Evolutionary conservation across 2,888 invertebrate species (phyloP), one percentile per base, ranked within the genome.

Genomic region (Corbicula japonica): DNA sequence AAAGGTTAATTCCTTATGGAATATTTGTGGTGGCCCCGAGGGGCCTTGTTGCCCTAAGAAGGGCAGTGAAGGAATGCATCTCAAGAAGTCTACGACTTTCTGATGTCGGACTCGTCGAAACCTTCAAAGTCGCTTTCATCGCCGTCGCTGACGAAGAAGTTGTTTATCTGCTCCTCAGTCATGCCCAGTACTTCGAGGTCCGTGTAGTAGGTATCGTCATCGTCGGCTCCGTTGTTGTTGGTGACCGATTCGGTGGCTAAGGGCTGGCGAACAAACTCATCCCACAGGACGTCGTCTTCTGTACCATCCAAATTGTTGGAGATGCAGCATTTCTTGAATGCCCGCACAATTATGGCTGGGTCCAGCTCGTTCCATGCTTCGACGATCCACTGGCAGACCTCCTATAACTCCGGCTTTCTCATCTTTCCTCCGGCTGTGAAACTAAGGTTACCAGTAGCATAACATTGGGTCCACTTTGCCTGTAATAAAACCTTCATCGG

Each of bases 251-350:
- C 62, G 8, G 62, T 62, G 5, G 38, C n/a, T n/a, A n/a, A 18
- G 18, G 23, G 12, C 8, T 28, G 12, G n/a, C 15, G 12, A 15
- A 44, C 26, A 44, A 10, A 44, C 12, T 62, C 62, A 3, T 62
- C 44, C 60, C 58, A 70, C 10, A 70, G 2, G n/a, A 21, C 28
- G 35, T 70, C 70, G 32, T 58, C 70, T 48, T 70, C 60, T 15
- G 72, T 62, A 4, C 73, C 61, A 30, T 80, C 65, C 62, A 76
- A 32, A 8, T 44, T 23, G 48, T 72, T 79, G 12, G 61, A 65
- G n/a, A 75, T 79, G 18, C 60, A 62, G 35, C 75, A 79, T 30
- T 75, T 79, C 61, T 71, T 66, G 50, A 79, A 79, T 3, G 66
- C 23, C 4, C 34, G 26, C 3, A 68, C 30, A 12, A 80, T 71